These are phyloP conservation scores for Buteo buteo DNA, from an alignment of 2,113 vertebrate species.

Conservation along the genomic window DNA sequence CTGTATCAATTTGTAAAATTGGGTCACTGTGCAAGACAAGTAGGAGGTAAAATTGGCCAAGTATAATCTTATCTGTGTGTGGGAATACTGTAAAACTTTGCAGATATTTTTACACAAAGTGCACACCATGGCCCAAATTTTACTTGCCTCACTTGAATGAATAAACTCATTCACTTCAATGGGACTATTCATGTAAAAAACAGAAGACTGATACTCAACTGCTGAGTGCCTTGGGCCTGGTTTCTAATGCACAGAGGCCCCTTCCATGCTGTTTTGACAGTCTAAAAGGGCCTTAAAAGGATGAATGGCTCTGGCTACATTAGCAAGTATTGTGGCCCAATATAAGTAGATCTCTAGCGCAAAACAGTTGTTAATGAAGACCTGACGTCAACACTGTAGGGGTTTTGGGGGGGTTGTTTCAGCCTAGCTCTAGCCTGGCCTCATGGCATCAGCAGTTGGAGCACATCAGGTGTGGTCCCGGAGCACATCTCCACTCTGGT, in stretches of 20 bases:
- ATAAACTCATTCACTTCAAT: conserved; percentile 66
- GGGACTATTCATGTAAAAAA: conserved; percentile 62
- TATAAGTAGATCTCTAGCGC: conserved; percentile 17
- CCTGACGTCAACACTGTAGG: neutral
- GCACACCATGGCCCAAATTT: conserved; percentile 62
- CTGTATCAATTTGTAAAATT: conserved; percentile 16
- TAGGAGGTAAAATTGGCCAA: conserved; percentile 53
- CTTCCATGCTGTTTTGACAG: conserved; percentile 54
- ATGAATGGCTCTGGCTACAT: conserved; percentile 61
- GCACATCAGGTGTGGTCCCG: conserved; percentile 24
- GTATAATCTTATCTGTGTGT: conserved; percentile 64
- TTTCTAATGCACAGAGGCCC: conserved; percentile 36
- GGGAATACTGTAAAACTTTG: conserved; percentile 62
- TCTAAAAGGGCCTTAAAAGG: conserved; percentile 41
- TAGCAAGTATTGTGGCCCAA: conserved; percentile 57
- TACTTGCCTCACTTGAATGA: conserved; percentile 61
- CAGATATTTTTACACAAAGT: conserved; percentile 67
- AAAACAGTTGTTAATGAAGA: conserved; percentile 52
- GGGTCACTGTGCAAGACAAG: conserved; percentile 59
- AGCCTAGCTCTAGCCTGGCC: neutral
- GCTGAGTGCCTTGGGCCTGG: conserved; percentile 50
- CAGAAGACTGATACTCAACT: conserved; percentile 55
- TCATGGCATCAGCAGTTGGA: neutral
- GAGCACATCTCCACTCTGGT: neutral
- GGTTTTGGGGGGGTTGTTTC: neutral